Evolutionary conservation across 2,888 invertebrate genomes (phyloP).

Genomic region (Bombylius discolor): DNA sequence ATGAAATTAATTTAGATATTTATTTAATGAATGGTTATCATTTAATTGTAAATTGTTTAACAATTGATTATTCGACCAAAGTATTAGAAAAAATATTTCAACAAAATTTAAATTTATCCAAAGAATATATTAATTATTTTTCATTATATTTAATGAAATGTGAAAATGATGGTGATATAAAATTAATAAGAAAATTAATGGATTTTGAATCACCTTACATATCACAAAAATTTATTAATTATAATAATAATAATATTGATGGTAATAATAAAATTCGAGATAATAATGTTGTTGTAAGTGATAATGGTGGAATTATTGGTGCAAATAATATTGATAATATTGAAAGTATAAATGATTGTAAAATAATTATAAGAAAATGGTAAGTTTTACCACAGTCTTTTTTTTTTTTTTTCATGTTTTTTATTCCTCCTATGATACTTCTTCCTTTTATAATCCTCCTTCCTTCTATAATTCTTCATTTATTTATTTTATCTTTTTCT

Average conservation of each 20-base stretch:
- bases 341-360: conserved; percentile 41
- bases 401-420: too few relatives aligned
- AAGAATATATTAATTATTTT: conserved; percentile 74
- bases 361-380: conserved; percentile 80
- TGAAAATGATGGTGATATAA: conserved; percentile 52
- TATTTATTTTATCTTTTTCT: too few relatives aligned
- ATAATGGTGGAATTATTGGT: too few relatives aligned
- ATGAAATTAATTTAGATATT: conserved; percentile 64
- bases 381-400: conserved; percentile 26
- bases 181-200: conserved; percentile 77
- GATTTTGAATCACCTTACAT: conserved; percentile 96
- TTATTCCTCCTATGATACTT: too few relatives aligned
- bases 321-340: too few relatives aligned
- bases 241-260: too few relatives aligned
- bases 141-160: conserved; percentile 77
- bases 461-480: too few relatives aligned
- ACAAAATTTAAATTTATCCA: conserved; percentile 64
- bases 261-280: too few relatives aligned
- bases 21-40: conserved; percentile 78
- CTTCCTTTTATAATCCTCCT: too few relatives aligned
- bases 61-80: conserved; percentile 71
- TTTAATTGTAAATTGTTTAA: conserved; percentile 64
- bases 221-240: conserved; percentile 63
- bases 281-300: too few relatives aligned
- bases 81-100: conserved; percentile 66